Conservation (phyloP, 37 sponge, comb jelly and placozoan species). For the Eunapius fragilis region DNA sequence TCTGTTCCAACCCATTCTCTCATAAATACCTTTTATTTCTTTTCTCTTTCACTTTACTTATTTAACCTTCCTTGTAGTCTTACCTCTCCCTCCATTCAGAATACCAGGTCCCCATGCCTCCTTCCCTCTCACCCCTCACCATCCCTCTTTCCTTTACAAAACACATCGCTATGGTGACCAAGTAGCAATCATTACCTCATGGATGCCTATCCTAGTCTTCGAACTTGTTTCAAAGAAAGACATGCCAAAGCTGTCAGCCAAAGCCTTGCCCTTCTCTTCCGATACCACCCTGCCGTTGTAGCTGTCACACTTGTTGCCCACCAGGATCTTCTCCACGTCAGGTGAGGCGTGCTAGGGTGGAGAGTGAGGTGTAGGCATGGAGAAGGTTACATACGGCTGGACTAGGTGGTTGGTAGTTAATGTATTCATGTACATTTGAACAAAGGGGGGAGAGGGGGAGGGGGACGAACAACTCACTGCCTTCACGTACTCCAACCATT, state of each 20-base stretch:
- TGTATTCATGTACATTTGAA: not conserved
- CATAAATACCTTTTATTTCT: no score
- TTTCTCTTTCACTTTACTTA: not conserved
- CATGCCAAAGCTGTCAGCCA: not conserved
- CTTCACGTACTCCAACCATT: slow-evolving; percentile 57
- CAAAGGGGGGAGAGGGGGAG: no score
- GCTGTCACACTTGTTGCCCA: not conserved
- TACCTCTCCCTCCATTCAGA: no score
- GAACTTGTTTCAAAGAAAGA: not conserved
- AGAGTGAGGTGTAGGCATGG: not conserved
- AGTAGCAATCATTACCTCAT: not conserved
- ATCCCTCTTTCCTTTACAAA: not conserved
- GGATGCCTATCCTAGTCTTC: not conserved
- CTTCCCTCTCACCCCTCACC: not conserved
- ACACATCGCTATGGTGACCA: no score
- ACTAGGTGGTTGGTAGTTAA: not conserved
- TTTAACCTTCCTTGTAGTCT: no score
- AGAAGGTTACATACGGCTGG: no score
- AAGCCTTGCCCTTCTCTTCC: not conserved
- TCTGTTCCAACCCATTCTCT: no score
- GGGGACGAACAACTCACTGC: slow-evolving; percentile 27
- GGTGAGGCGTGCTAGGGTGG: not conserved
- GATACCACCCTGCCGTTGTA: not conserved
- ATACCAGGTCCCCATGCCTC: no score
- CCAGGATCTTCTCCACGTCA: not conserved